Percentiles rank a stretch among this genome's conserved stretches.
Evolutionary conservation across 2,888 invertebrate species (phyloP).

Genomic region (Drosophila lutescens): DNA sequence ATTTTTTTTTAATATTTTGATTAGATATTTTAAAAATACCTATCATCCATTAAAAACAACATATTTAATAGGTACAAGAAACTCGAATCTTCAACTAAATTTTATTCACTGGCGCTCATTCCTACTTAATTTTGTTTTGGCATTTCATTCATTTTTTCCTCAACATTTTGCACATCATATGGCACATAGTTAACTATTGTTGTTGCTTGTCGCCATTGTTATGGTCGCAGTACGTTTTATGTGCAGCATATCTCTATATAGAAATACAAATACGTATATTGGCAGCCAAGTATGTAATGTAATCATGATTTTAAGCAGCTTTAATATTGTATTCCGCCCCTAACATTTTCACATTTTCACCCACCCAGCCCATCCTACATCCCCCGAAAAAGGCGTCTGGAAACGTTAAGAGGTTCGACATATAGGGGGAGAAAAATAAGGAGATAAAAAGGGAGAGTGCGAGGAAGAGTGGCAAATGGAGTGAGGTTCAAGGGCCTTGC

Average conservation of each 20-base stretch:
- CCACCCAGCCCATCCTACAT: background rate
- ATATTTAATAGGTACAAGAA: background rate
- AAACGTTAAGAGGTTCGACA: conserved; percentile 18
- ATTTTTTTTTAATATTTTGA: no score
- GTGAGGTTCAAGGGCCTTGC: conserved; percentile 20
- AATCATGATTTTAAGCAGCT: conserved; percentile 71
- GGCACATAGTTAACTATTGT: conserved; percentile 46
- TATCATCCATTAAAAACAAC: background rate
- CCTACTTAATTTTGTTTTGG: conserved; percentile 40
- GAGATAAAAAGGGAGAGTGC: background rate
- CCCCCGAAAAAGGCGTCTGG: conserved; percentile 25
- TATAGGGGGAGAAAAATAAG: conserved; percentile 3
- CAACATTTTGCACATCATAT: conserved; percentile 72
- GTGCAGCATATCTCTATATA: conserved; percentile 20
- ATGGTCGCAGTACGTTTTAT: conserved; percentile 38
- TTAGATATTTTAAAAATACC: no score
- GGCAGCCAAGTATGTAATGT: conserved; percentile 55
- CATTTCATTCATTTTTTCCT: conserved; percentile 40
- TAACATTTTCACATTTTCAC: conserved; percentile 1
- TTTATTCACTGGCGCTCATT: conserved; percentile 16
- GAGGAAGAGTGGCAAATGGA: background rate
- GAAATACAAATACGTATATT: conserved; percentile 44
- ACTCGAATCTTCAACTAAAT: conserved; percentile 1
- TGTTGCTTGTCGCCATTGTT: conserved; percentile 39
- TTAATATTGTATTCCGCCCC: conserved; percentile 50